Evolutionary conservation across 1,140 invertebrate genomes (phyloP), one percentile per base, ranked within the genome.

Genomic region (Samia ricini): DNA sequence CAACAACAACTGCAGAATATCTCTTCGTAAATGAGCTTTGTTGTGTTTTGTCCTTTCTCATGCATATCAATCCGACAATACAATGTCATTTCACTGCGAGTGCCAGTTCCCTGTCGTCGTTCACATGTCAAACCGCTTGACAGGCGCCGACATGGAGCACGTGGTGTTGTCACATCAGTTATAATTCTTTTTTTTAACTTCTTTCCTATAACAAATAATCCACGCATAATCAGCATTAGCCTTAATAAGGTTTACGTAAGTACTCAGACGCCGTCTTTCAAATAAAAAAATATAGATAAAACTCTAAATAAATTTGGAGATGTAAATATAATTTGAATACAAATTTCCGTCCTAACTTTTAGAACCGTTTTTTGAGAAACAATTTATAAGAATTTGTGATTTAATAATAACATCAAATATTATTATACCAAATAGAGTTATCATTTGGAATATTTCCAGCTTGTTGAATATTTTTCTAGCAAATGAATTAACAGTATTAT

Each of bases 121-220:
- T 77, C 73, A 66, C 70, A 66, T 76, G 71, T 81, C 73, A 71
- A 19, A 10, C 26, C 20, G 19, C 24, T 54, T 79, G 79, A 79
- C 77, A 76, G 64, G 19, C 65, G 75, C 18, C 63, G 68, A 69
- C 66, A 52, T 55, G 21, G 49, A 66, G 63, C 76, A 78, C 76
- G 76, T 78, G 76, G 73, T 69, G 61, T 61, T 65, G 65, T 68
- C 73, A 73, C 64, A 72, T 75, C 62, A 63, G 67, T 63, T 75
- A 70, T 69, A 69, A 66, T 71, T 63, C n/a, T 66, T 67, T 74
- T 63, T 66, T 77, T 76, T 77, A 77, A 78, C 61, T 72, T 59
- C 57, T 29, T 29, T 23, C 33, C 33, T 15, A 15, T 42, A 42
- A 15, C 12, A 15, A 42, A 15, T 42, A 12, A 7, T 12, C n/a